Evolutionary conservation across 2,888 invertebrate species (phyloP), one percentile per base, ranked within the genome.

Genomic region (Epiblema foenella): DNA sequence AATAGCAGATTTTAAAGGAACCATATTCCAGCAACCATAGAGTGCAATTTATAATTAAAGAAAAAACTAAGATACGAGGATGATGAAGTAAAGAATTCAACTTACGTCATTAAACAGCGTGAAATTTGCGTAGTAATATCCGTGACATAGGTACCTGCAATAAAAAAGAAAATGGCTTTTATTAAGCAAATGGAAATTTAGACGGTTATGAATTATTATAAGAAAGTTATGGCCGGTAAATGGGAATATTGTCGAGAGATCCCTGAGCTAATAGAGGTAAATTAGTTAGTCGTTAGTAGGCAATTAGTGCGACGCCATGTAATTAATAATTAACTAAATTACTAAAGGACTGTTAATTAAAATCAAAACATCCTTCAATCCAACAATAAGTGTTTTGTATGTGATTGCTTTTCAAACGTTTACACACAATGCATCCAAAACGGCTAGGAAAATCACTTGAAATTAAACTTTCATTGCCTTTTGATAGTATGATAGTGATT

Each of bases 81-180:
- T 24, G 52, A 7, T 9, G 52, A 52, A 54, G 10, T 24, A 18
- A 12, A 20, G 15, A 64, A 37, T 60, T 33, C n/a, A 37, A 71
- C 71, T 71, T 67, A 71, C 71, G 56, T 62, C 62, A 57, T 67
- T 64, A 24, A 29, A 29, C n/a, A 5, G 49, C 60, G 67, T 66
- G 56, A 57, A 66, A 71, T 60, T 29, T 51, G 65, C 46, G 62
- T 62, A 71, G 60, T 54, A 70, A 71, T 71, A 62, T 54, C 67
- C 56, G 57, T 57, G 67, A 67, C 71, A 49, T 71, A 42, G 15
- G 46, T 46, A 71, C 71, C 71, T 71, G 71, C 15, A 71, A 71
- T 71, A 57, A 71, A 70, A 62, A 24, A 67, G 51, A 66, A 71
- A 66, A 63, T 49, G 54, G 29, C n/a, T 37, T 66, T 46, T 62